phyloP scores from a whole-genome alignment of 2,797 vertebrate species.

The Chelon labrosus region DNA sequence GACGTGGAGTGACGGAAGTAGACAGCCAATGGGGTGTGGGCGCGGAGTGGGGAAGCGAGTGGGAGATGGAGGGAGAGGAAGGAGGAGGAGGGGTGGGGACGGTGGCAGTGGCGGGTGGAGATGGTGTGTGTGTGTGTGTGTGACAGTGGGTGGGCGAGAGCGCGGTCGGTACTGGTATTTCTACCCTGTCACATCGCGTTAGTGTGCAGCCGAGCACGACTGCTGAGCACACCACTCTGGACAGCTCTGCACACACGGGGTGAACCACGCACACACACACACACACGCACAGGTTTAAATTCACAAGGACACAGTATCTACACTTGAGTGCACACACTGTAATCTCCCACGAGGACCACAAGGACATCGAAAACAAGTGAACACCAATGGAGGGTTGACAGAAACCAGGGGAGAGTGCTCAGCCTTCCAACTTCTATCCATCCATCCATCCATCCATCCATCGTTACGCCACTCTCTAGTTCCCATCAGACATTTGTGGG shows the following conservation, averaged over 20 bases:
- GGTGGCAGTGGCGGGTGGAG: slow-evolving; percentile 51
- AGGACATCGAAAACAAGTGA: slow-evolving; percentile 74
- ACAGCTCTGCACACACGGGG: slow-evolving; percentile 67
- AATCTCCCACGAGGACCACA: slow-evolving; percentile 66
- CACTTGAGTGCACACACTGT: slow-evolving; percentile 20
- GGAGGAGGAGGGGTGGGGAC: slow-evolving; percentile 4
- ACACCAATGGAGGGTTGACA: slow-evolving; percentile 58
- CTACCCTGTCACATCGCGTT: slow-evolving; percentile 84
- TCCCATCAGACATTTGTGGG: slow-evolving; percentile 2
- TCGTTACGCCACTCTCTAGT: slow-evolving; percentile 2
- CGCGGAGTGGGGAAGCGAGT: slow-evolving; percentile 32
- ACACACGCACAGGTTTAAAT: slow-evolving; percentile 36
- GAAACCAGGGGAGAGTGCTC: slow-evolving; percentile 48
- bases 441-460: slow-evolving; percentile 28
- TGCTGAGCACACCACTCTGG: slow-evolving; percentile 78
- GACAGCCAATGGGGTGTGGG: slow-evolving; percentile 77
- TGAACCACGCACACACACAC: slow-evolving; percentile 37
- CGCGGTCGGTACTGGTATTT: slow-evolving; percentile 79
- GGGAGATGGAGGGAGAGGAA: neutral
- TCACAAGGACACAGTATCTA: slow-evolving; percentile 28
- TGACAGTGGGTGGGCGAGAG: slow-evolving; percentile 75
- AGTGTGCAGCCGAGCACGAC: slow-evolving; percentile 80
- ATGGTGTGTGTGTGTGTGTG: slow-evolving; percentile 46
- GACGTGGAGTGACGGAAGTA: slow-evolving; percentile 74
- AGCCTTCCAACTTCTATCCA: slow-evolving; percentile 45